phyloP scores from a whole-genome alignment of 1,140 invertebrate genomes.

The Kradibia gibbosae region DNA sequence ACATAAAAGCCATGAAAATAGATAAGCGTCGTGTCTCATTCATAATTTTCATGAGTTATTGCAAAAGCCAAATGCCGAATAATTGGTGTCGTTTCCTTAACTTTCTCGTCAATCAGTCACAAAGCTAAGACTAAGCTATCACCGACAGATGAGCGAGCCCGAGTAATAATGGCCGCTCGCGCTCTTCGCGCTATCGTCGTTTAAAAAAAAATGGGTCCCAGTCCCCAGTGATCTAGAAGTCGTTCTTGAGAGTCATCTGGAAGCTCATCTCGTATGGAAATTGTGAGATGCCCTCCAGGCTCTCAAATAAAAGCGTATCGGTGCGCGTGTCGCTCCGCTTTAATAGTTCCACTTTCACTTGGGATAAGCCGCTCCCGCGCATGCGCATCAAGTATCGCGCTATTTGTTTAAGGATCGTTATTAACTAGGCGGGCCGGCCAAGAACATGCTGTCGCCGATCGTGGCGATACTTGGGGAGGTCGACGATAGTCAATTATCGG shows the following conservation, averaged over 20 bases:
- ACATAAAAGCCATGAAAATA: neutral
- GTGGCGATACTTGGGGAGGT: slow-evolving; percentile 12
- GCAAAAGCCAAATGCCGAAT: neutral
- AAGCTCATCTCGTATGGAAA: slow-evolving; percentile 18
- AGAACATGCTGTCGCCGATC: slow-evolving; percentile 30
- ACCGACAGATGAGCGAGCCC: neutral
- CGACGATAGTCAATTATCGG: slow-evolving; percentile 27
- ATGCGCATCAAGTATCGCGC: neutral
- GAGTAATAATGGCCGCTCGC: too few species aligned
- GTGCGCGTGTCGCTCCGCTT: neutral
- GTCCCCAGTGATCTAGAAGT: neutral
- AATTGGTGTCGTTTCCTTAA: neutral
- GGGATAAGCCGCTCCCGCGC: neutral
- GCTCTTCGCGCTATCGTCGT: too few species aligned
- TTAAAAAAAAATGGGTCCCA: neutral
- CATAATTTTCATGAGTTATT: too few species aligned
- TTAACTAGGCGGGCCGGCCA: neutral
- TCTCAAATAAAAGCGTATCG: slow-evolving; percentile 33
- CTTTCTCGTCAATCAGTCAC: neutral
- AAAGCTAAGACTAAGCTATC: neutral
- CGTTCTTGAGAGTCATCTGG: neutral
- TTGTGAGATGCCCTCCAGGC: neutral
- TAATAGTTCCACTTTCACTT: slow-evolving; percentile 47
- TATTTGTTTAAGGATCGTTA: slow-evolving; percentile 11
- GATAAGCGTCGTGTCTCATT: neutral